Evolutionary conservation across 2,888 invertebrate genomes (phyloP), one percentile per base, ranked within the genome.

Genomic region (Ormyrus labotus): DNA sequence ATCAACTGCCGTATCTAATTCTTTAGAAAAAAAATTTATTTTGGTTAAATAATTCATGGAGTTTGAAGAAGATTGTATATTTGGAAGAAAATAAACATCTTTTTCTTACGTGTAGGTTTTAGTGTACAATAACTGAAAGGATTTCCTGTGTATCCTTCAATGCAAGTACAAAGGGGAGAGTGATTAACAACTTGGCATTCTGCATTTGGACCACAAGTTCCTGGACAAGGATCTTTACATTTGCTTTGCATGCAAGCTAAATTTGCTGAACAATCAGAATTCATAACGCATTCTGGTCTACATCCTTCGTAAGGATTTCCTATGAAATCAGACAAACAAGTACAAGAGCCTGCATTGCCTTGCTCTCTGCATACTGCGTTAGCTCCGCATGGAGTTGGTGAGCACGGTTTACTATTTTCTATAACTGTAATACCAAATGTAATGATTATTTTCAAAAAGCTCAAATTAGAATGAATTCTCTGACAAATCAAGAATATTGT

Each of bases 161-260:
- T 90, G 85, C 94, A 94, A 84, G 91, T 92, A 85, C 94, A 94
- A 82, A 92, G 92, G 3, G 94, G 93, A 67, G 93, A 91, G 84
- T 94, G 96, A 87, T 96, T 96, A 71, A 95, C 93, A 13, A 95
- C 96, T 85, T 94, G 93, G 87, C 97, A 97, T 81, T 95, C 92
- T 2, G 96, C 95, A 88, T 94, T 94, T 72, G 92, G 90, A 11
- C 96, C 97, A 88, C 97, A 97, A 86, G 95, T 95, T 83, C 95
- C 95, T 19, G 93, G 93, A 85, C 97, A 97, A 5, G 97, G 96
- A 90, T 97, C 94, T 34, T 93, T 91, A 88, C 97, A 97, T 91
- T 96, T 96, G 82, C 95, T 95, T 84, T 94, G 93, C 48, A 95
- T 92, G 88, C 97, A 97, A 34, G 96, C 95, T 87, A 93, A 94